Conservation (phyloP, 2,888 invertebrate species). For the Cylindroiulus punctatus region DNA sequence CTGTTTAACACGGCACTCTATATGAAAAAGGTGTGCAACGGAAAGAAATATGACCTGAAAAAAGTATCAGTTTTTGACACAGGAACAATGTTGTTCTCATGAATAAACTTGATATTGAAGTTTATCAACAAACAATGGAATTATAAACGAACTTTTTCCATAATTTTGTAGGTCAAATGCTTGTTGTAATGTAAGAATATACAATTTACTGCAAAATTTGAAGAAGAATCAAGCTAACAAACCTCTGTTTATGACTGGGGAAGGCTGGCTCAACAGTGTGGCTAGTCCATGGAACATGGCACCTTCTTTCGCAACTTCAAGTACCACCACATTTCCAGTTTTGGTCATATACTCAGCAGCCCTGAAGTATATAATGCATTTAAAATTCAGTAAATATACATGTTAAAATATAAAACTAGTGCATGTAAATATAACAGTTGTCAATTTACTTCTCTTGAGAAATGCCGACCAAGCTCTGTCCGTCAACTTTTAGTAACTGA, state of each 20-base stretch:
- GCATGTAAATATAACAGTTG: not conserved
- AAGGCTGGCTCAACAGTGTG: slow-evolving; percentile 89
- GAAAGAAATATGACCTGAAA: slow-evolving; percentile 49
- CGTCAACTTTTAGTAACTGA: slow-evolving; percentile 95
- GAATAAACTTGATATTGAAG: no score
- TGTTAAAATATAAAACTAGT: not conserved
- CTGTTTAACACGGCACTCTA: not conserved
- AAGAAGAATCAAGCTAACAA: not conserved
- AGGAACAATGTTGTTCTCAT: slow-evolving; percentile 29
- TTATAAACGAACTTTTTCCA: no score
- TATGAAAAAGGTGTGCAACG: not conserved
- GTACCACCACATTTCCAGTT: slow-evolving; percentile 90
- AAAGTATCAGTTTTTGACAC: slow-evolving; percentile 57
- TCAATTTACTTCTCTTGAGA: slow-evolving; percentile 73
- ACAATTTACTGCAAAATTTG: no score
- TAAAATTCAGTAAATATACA: not conserved
- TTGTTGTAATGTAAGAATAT: no score
- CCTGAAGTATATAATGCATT: slow-evolving; percentile 67
- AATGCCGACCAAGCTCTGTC: slow-evolving; percentile 87
- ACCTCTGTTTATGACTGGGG: slow-evolving; percentile 83
- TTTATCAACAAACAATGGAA: no score
- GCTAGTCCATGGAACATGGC: slow-evolving; percentile 97
- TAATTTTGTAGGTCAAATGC: no score
- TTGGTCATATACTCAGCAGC: slow-evolving; percentile 96
- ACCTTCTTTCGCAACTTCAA: slow-evolving; percentile 98